Base-by-base conservation (phyloP, 2,113 vertebrate genomes). In the Formicarius rufipectus region DNA sequence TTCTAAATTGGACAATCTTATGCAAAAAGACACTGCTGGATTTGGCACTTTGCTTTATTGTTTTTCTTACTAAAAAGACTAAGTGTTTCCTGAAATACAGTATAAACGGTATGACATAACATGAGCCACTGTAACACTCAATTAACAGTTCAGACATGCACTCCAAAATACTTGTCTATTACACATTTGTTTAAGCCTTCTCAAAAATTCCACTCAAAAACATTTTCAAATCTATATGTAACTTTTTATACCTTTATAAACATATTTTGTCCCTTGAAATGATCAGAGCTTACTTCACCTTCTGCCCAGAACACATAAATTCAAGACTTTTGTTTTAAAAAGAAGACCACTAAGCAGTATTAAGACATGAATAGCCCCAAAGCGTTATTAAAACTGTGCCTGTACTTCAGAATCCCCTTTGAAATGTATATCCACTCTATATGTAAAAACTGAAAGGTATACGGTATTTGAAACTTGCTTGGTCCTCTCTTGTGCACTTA, bases 41-140 rank as follows among this genome's bases (percentile, higher is more conserved):
- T 97, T 97, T 98, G 98, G 97, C 98, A 97, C 97, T 97, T 97
- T 20, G 91, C 83, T 95, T 84, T 59, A 72, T 21, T 92, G 74
- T 40, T 95, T 90, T 96, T 64, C 72, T 90, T 82, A 55, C 33
- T 87, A 44, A 93, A 93, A 75, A 55, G 20, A 92, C 8, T 37
- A 89, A 87, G 77, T 67, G 89, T 45, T 91, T 87, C 76, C 82
- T 94, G 90, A 86, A 93, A 94, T 87, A 87, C 78, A 96, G 67
- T 67, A 88, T 78, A 94, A 68, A 84, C 10, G n/a, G 62, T 78
- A 92, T 86, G 85, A 63, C 66, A 72, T 42, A 94, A 93, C 16
- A 37, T 58, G 50, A 95, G 44, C 75, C 84, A 60, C 83, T 66
- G 76, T 72, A 77, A 92, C 40, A 82, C 35, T 49, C 80, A 83